These are phyloP conservation scores for Listronotus oregonensis DNA, from an alignment of 1,140 invertebrate species.

Conservation along the genomic window DNA sequence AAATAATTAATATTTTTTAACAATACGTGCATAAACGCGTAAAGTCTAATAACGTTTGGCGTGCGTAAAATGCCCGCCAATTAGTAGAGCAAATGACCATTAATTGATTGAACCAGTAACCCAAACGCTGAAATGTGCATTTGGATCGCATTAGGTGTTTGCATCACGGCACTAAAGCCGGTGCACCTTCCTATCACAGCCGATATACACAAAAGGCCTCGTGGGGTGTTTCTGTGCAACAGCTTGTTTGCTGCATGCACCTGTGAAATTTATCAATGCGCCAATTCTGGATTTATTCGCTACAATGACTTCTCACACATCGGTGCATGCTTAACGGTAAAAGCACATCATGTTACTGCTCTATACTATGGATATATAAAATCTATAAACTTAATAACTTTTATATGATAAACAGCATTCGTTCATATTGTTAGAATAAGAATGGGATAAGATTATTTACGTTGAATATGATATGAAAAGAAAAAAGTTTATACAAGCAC, in stretches of 20 bases:
- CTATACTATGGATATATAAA: too few species aligned
- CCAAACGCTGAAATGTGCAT: conserved; percentile 38
- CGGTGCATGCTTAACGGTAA: conserved; percentile 27
- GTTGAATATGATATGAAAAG: too few species aligned
- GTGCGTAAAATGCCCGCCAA: conserved; percentile 30
- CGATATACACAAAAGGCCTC: conserved; percentile 27
- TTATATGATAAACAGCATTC: background rate
- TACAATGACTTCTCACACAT: conserved; percentile 33
- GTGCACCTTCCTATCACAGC: conserved; percentile 35
- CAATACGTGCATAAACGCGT: conserved; percentile 29
- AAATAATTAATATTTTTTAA: too few species aligned
- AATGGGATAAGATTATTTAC: too few species aligned
- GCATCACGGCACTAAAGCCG: conserved; percentile 41
- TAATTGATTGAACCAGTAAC: conserved; percentile 37
- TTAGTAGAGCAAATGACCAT: conserved; percentile 33
- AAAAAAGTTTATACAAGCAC: too few species aligned
- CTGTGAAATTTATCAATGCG: conserved; percentile 46
- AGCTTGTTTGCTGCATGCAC: conserved; percentile 49
- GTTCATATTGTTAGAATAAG: background rate
- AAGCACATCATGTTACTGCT: conserved; percentile 15
- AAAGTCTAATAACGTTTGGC: conserved; percentile 20
- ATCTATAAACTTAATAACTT: background rate
- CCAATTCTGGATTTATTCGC: conserved; percentile 41
- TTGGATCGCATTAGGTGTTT: conserved; percentile 33
- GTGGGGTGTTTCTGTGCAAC: conserved; percentile 47